These are phyloP conservation scores for Dipodomys ordii DNA, from an alignment of 2,113 vertebrate genomes.

Conservation along the genomic window DNA sequence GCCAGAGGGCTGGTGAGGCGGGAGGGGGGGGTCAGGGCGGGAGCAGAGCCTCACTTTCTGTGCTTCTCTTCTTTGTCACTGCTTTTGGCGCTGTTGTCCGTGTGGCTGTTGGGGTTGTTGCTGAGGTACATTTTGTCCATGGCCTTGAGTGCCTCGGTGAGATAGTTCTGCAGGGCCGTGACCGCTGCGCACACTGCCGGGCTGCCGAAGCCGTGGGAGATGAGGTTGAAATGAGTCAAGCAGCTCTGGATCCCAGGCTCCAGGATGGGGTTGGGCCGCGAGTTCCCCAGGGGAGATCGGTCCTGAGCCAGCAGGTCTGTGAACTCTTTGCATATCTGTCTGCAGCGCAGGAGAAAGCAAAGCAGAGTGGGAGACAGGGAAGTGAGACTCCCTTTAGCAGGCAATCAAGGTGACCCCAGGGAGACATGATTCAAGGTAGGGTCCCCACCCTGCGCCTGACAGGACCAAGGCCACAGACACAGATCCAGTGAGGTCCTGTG, in stretches of 20 bases:
- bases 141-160: conserved; percentile 99
- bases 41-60: conserved; percentile 93
- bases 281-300: conserved; percentile 99
- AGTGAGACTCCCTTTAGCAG: neutral
- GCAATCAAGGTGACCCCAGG: neutral
- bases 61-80: conserved; percentile 99
- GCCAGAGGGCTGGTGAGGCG: neutral
- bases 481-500: too few relatives aligned
- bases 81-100: conserved; percentile 97
- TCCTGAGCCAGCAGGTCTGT: conserved; percentile 99
- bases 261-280: conserved; percentile 97
- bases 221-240: conserved; percentile 99
- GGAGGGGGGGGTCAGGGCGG: neutral
- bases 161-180: conserved; percentile 99
- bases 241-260: conserved; percentile 99
- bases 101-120: conserved; percentile 98
- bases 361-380: conserved; percentile 50
- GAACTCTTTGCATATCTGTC: conserved; percentile 99
- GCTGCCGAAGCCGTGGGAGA: conserved; percentile 99
- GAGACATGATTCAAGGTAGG: too few relatives aligned
- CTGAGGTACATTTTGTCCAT: conserved; percentile 99
- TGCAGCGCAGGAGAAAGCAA: conserved; percentile 79
- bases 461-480: too few relatives aligned
- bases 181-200: conserved; percentile 98
- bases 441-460: too few relatives aligned